These are phyloP conservation scores for Apamea anceps DNA, from an alignment of 2,888 invertebrate genomes.

Conservation along the genomic window DNA sequence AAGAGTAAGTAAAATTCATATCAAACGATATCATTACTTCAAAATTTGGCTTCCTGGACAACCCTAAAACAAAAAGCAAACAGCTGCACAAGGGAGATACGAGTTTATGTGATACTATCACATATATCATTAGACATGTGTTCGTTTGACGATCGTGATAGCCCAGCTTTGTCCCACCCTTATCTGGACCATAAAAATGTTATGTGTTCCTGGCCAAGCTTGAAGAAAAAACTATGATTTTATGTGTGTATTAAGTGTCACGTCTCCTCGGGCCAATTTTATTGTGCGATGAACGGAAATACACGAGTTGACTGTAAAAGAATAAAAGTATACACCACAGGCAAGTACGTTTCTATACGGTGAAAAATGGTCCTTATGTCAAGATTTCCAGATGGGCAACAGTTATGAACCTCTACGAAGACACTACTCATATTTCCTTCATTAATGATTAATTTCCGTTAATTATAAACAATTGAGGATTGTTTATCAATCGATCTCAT, in stretches of 20 bases:
- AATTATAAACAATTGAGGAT: constrained; percentile 42
- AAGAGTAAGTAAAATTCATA: neutral
- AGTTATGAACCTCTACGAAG: neutral
- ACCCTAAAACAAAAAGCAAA: constrained; percentile 37
- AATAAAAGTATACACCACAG: constrained; percentile 12
- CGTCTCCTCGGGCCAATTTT: constrained; percentile 42
- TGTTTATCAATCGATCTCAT: constrained; percentile 19
- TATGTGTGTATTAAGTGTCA: constrained; percentile 62
- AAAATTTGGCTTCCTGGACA: constrained; percentile 11
- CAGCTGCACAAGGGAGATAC: constrained; percentile 59
- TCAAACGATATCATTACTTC: neutral
- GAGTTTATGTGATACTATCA: constrained; percentile 67
- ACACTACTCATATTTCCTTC: neutral
- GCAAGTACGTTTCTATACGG: no score
- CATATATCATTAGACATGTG: constrained; percentile 69
- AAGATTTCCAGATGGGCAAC: neutral
- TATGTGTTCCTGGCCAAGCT: constrained; percentile 55
- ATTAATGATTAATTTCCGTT: constrained; percentile 40
- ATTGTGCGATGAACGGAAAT: constrained; percentile 46
- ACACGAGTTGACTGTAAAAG: constrained; percentile 18
- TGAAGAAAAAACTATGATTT: constrained; percentile 59
- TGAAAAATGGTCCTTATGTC: constrained; percentile 12
- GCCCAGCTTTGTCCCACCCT: constrained; percentile 58
- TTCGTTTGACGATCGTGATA: constrained; percentile 64
- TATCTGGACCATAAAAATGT: constrained; percentile 67